Base-by-base conservation (phyloP, 2,797 vertebrate species). In the Acipenser ruthenus region DNA sequence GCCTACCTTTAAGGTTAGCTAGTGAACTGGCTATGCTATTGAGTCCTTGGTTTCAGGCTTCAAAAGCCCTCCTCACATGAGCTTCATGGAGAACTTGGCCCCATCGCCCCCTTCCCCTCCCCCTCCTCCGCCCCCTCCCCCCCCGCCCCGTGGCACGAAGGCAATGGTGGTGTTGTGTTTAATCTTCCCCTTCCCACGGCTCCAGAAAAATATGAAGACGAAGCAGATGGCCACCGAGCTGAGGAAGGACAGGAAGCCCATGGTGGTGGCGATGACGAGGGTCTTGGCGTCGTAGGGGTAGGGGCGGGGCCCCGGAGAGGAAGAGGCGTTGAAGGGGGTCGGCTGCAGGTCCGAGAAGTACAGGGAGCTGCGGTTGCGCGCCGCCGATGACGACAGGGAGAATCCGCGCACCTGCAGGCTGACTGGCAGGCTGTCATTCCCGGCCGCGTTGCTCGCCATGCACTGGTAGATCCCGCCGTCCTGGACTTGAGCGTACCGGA, bases 141-240 rank as follows among this genome's bases (percentile, higher is more conserved):
- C 86, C 82, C 90, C 75, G 70, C 88, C 73, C 2, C 84, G 85
- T 6, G 91, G 88, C 50, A 94, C 93, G 70, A 93, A 93, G 75
- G 94, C 90, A 47, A 95, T 91, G 10, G 87, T 91, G 23, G 91
- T 88, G 0, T 87, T 83, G 69, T 94, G 93, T 68, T 94, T 95
- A 77, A 93, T 92, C 65, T 90, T 91, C 12, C 94, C 94, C 71
- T 91, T 91, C 78, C 92, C 89, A 71, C 92, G 91, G 75, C 93
- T 96, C 94, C 93, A 97, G 72, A 95, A 88, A 73, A 94, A 93
- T 75, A 97, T 94, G 74, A 95, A 92, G 62, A 92, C 81, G 50
- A 97, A 96, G 66, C 94, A 97, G 58, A 96, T 87, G 53, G 85
- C 86, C 51, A 96, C 94, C 0, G 93, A 94, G 75, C 92, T 93